Evolutionary conservation across 2,113 vertebrate genomes (phyloP).

Genomic region (Geococcyx californianus): DNA sequence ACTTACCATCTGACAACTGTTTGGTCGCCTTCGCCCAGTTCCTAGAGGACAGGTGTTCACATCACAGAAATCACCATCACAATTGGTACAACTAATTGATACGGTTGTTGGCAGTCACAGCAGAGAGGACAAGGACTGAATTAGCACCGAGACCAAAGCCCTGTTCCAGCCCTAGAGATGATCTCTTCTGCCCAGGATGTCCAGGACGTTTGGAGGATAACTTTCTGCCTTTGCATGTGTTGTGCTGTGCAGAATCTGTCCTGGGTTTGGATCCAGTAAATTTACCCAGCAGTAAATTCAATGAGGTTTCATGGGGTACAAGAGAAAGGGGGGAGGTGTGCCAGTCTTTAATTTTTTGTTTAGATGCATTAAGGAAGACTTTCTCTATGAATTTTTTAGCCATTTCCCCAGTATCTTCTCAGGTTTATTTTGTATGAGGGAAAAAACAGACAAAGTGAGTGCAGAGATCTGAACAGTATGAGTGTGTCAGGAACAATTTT

Average conservation of each 20-base stretch:
- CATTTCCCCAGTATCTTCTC: background rate
- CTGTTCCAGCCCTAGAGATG: conserved; percentile 41
- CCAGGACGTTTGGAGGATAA: background rate
- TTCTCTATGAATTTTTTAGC: background rate
- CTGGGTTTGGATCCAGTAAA: background rate
- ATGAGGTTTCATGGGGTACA: background rate
- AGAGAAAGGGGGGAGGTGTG: background rate
- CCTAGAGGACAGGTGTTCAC: conserved; percentile 80
- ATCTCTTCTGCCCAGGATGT: conserved; percentile 36
- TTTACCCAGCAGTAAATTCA: conserved; percentile 1
- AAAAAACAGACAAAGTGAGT: background rate
- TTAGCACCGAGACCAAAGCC: conserved; percentile 50
- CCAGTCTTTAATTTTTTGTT: background rate
- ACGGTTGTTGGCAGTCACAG: conserved; percentile 69
- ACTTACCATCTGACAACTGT: conserved; percentile 84
- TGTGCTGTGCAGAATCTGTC: conserved; percentile 24
- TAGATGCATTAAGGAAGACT: background rate
- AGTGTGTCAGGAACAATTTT: background rate
- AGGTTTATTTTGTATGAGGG: background rate
- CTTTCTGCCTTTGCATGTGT: background rate
- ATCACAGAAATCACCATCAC: conserved; percentile 70
- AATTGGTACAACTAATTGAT: conserved; percentile 75
- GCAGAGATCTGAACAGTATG: background rate
- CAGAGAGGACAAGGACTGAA: conserved; percentile 67
- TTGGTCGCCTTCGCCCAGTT: conserved; percentile 75